phyloP scores from a whole-genome alignment of 2,113 vertebrate genomes.

The Rhegmatorhina hoffmannsi region DNA sequence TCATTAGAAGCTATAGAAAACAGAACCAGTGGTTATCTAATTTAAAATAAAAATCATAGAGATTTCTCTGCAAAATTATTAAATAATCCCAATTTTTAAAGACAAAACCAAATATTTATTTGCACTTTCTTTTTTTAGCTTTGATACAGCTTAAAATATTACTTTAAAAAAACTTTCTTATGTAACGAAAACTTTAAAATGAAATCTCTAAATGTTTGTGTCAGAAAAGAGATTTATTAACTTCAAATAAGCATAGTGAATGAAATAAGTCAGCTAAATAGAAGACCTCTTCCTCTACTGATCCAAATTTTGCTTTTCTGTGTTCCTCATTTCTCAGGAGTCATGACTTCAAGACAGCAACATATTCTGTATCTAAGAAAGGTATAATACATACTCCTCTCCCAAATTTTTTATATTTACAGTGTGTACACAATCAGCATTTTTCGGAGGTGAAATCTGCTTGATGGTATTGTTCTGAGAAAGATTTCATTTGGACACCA shows the following conservation, averaged over 20 bases:
- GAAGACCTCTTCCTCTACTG: background rate
- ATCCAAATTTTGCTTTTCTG: background rate
- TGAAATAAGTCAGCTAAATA: background rate
- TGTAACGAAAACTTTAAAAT: background rate
- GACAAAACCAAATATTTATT: background rate
- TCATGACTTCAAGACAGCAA: background rate
- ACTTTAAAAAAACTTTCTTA: background rate
- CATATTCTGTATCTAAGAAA: background rate
- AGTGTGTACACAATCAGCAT: background rate
- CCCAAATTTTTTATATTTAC: background rate
- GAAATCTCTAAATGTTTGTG: background rate
- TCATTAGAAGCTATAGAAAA: background rate
- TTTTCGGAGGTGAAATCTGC: background rate
- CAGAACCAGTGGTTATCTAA: background rate
- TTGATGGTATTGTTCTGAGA: background rate
- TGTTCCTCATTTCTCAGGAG: background rate
- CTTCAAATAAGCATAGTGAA: background rate
- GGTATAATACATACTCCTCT: background rate
- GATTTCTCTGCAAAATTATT: background rate
- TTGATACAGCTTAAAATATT: background rate
- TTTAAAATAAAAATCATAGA: background rate
- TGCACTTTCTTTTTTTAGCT: background rate
- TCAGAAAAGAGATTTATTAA: background rate
- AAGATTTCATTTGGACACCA: background rate
- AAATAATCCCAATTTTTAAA: background rate